Evolutionary conservation across 1,140 invertebrate species (phyloP).

Genomic region (Drosophila kikkawai): DNA sequence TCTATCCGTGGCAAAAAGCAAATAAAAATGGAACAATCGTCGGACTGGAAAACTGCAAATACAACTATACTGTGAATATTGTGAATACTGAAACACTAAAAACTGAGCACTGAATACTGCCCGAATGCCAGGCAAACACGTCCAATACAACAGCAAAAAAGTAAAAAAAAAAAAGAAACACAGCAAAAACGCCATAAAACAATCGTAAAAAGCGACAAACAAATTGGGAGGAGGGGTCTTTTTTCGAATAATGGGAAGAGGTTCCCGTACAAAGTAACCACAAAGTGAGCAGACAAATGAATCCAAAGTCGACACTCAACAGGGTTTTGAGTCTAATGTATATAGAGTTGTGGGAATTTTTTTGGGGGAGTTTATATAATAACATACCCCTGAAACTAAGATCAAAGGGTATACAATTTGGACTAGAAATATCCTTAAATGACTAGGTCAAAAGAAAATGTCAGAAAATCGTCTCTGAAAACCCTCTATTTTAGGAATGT

Average conservation of each 20-base stretch:
- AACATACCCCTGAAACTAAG: not conserved
- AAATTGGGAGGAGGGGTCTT: conserved; percentile 15
- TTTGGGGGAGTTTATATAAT: not conserved
- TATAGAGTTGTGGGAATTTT: not conserved
- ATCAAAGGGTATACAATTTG: too few species aligned
- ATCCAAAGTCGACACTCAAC: conserved; percentile 9
- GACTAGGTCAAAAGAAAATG: too few species aligned
- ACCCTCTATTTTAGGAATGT: too few species aligned
- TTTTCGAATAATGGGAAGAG: conserved; percentile 2
- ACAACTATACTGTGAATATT: not conserved
- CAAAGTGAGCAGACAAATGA: conserved; percentile 9
- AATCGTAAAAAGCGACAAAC: conserved; percentile 39
- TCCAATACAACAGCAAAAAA: conserved; percentile 4
- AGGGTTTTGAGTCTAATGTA: not conserved
- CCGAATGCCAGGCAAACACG: conserved; percentile 16
- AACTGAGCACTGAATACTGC: conserved; percentile 1
- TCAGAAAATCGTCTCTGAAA: too few species aligned
- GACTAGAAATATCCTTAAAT: not conserved
- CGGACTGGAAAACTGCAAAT: conserved; percentile 19
- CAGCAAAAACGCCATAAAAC: conserved; percentile 21
- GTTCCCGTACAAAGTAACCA: conserved; percentile 23
- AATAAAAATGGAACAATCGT: conserved; percentile 35
- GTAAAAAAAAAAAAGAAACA: not conserved
- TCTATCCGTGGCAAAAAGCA: conserved; percentile 26
- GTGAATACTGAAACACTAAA: conserved; percentile 1